Conservation (phyloP, 37 sponge, comb jelly and placozoan genomes). For the Theonella swinhoei region DNA sequence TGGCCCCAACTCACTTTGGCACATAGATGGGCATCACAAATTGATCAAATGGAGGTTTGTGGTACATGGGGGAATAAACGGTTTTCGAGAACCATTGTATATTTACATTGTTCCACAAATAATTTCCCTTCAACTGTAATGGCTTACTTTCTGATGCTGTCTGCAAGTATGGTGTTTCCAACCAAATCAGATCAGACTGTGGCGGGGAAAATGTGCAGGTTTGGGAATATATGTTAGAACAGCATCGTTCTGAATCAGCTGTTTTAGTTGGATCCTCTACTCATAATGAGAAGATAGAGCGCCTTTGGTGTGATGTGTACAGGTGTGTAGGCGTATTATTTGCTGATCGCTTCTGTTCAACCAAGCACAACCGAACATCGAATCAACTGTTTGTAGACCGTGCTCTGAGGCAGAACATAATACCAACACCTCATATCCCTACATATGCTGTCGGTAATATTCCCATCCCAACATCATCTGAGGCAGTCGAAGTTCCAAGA, state of each 20-base stretch:
- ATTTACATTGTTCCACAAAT: slow-evolving; percentile 11
- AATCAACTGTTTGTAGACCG: slow-evolving; percentile 47
- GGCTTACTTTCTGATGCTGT: slow-evolving; percentile 21
- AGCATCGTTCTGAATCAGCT: slow-evolving; percentile 5
- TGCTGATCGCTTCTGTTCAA: slow-evolving; percentile 11
- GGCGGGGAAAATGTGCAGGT: slow-evolving; percentile 60
- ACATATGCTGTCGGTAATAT: too few relatives aligned
- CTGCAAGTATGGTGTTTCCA: slow-evolving; percentile 5
- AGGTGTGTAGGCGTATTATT: slow-evolving; percentile 27
- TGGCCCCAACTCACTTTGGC: too few relatives aligned
- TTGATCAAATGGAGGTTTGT: too few relatives aligned
- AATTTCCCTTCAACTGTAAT: slow-evolving; percentile 45
- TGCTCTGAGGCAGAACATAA: too few relatives aligned
- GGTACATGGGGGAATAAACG: slow-evolving; percentile 51
- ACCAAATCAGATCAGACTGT: slow-evolving; percentile 23
- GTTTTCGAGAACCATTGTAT: slow-evolving; percentile 37
- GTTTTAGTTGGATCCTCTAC: slow-evolving; percentile 18
- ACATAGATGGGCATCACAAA: too few relatives aligned
- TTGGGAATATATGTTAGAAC: slow-evolving; percentile 40
- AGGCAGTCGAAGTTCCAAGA: too few relatives aligned
- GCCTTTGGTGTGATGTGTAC: slow-evolving; percentile 47
- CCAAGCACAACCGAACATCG: slow-evolving; percentile 30
- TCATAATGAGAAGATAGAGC: slow-evolving; percentile 58
- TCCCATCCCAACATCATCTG: too few relatives aligned
- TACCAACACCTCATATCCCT: too few relatives aligned